Conservation (phyloP, 1,140 invertebrate genomes). For the Atta texana region DNA sequence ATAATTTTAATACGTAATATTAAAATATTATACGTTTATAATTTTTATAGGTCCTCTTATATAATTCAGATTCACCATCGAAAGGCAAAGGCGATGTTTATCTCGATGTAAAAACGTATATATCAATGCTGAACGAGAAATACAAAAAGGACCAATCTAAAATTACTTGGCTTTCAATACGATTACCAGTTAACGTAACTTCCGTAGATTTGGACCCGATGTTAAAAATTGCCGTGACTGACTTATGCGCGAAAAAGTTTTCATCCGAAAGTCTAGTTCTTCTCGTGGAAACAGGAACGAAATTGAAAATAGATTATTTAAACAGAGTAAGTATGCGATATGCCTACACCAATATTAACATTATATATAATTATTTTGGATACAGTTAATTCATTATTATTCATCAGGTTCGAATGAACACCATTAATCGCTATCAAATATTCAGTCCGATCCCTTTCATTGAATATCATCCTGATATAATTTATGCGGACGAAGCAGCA, state of each 20-base stretch:
- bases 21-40: not conserved
- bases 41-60: constrained; percentile 88
- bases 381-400: constrained; percentile 37
- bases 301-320: constrained; percentile 92
- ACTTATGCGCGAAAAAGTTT: constrained; percentile 91
- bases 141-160: constrained; percentile 90
- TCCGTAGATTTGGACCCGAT: constrained; percentile 80
- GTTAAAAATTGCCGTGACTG: constrained; percentile 90
- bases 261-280: constrained; percentile 90
- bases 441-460: constrained; percentile 94
- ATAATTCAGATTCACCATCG: constrained; percentile 87
- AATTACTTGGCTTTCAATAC: constrained; percentile 91
- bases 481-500: constrained; percentile 86
- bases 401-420: constrained; percentile 93
- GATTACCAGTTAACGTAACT: constrained; percentile 85
- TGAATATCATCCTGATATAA: constrained; percentile 90
- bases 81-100: constrained; percentile 90
- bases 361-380: constrained; percentile 14
- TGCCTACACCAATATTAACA: not conserved
- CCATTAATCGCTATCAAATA: constrained; percentile 92
- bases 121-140: constrained; percentile 88
- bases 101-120: constrained; percentile 88
- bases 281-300: constrained; percentile 88
- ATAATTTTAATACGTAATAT: constrained; percentile 13
- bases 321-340: constrained; percentile 89